Evolutionary conservation across 2,888 invertebrate species (phyloP), one percentile per base, ranked within the genome.

Genomic region (Monopis laevigella): DNA sequence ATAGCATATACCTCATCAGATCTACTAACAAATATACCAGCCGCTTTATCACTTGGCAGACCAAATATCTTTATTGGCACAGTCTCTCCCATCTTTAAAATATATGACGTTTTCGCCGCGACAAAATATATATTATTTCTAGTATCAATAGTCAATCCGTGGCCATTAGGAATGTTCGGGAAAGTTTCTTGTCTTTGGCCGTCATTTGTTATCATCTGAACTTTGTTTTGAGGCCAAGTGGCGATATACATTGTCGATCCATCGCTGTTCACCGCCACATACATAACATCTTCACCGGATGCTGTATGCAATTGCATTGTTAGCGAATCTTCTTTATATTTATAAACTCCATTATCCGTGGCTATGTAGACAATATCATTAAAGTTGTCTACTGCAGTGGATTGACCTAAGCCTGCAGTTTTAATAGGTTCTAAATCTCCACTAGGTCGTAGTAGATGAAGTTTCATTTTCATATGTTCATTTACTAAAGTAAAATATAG

Each of bases 311-410:
- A 46, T 46, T 72, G 70, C 3, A 65, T 56, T 3, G 66, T 28
- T 58, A 0, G 62, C 57, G 39, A 13, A 3, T 72, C 70, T 7
- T 70, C 66, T 47, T 70, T 70, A 42, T 69, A 77, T 64, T 68
- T 78, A 38, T 75, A 78, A 0, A 78, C 68, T 0, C 80, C 80
- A 48, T 74, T 77, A 66, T 80, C 78, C 42, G 78, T 75, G 0
- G 74, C 78, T 29, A 80, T 53, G 47, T 75, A 80, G 1, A 77
- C 59, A 3, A 74, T 65, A 56, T 78, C 72, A 46, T 78, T 77
- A 11, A 71, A 62, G 65, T 80, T 78, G 66, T 80, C 78, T 14
- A 80, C 65, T 2, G 69, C 61, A 1, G 69, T 69, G 8, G 78
- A 77, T 40, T 80, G 80, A 29, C 78, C 80, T 6, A 75, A 47